phyloP scores from a whole-genome alignment of 2,797 vertebrate genomes.

The Fratercula arctica region DNA sequence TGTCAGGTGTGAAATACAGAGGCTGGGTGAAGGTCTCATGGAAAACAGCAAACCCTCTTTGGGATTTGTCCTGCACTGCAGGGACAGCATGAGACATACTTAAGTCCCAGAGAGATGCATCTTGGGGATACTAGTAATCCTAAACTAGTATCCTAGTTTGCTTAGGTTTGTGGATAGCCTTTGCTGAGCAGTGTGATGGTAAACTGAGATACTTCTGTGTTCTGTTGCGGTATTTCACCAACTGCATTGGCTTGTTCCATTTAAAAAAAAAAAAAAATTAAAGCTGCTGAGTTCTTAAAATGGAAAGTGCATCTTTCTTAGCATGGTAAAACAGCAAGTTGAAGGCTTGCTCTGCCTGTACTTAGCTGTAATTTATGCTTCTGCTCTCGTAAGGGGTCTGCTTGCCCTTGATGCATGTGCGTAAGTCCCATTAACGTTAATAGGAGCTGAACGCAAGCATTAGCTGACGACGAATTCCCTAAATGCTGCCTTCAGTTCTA shows the following conservation, averaged over 20 bases:
- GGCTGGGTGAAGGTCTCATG: not conserved
- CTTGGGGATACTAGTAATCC: not conserved
- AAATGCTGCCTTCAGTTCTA: not conserved
- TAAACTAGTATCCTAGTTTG: not conserved
- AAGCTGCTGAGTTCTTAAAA: slow-evolving; percentile 22
- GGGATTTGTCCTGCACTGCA: not conserved
- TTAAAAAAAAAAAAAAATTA: not conserved
- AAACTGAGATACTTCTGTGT: not conserved
- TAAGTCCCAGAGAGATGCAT: not conserved
- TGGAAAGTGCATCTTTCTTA: slow-evolving; percentile 24
- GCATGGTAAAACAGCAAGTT: not conserved
- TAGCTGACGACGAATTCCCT: not conserved
- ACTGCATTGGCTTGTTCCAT: not conserved
- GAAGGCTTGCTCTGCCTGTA: slow-evolving; percentile 16
- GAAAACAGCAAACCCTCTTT: not conserved
- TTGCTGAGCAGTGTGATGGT: not conserved
- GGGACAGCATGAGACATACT: not conserved
- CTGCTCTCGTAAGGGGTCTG: slow-evolving; percentile 5
- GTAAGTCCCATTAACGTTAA: slow-evolving; percentile 49
- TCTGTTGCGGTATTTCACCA: not conserved
- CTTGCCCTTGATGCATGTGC: slow-evolving; percentile 27
- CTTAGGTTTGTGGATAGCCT: not conserved
- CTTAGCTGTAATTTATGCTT: slow-evolving; percentile 32
- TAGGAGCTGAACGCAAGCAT: slow-evolving; percentile 10
- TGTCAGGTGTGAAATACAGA: not conserved